These are phyloP conservation scores for Phasia obesa DNA, from an alignment of 2,888 invertebrate genomes.

Conservation along the genomic window DNA sequence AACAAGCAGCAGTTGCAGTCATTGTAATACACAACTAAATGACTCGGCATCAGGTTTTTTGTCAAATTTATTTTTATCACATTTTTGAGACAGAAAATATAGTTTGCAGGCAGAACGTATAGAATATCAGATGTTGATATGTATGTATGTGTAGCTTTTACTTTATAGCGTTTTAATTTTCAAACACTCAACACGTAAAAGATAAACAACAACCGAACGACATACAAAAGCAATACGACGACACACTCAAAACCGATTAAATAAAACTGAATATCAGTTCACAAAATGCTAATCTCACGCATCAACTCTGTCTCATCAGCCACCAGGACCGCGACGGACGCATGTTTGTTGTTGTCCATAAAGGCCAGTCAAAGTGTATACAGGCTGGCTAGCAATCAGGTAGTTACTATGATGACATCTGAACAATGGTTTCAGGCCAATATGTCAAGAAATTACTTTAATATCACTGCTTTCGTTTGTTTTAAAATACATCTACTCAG, in stretches of 20 bases:
- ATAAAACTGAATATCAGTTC: slow-evolving; percentile 43
- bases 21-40: slow-evolving; percentile 2
- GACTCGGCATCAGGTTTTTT: slow-evolving; percentile 30
- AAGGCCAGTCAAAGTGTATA: background rate
- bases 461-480: slow-evolving; percentile 41
- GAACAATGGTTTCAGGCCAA: slow-evolving; percentile 60
- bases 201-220: slow-evolving; percentile 7
- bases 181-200: slow-evolving; percentile 33
- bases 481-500: background rate
- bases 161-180: slow-evolving; percentile 59
- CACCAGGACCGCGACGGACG: background rate
- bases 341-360: slow-evolving; percentile 8
- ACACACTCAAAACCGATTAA: slow-evolving; percentile 47
- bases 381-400: slow-evolving; percentile 34
- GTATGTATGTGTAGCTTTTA: slow-evolving; percentile 39
- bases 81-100: background rate
- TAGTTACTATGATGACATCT: slow-evolving; percentile 50
- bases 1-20: slow-evolving; percentile 7
- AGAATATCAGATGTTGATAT: slow-evolving; percentile 46
- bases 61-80: slow-evolving; percentile 46
- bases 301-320: slow-evolving; percentile 17
- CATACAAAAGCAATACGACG: slow-evolving; percentile 15
- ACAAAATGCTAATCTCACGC: slow-evolving; percentile 66
- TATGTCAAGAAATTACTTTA: slow-evolving; percentile 71
- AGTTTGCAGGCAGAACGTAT: slow-evolving; percentile 28